Evolutionary conservation across 1,140 invertebrate genomes (phyloP).

Genomic region (Camponotus floridanus): DNA sequence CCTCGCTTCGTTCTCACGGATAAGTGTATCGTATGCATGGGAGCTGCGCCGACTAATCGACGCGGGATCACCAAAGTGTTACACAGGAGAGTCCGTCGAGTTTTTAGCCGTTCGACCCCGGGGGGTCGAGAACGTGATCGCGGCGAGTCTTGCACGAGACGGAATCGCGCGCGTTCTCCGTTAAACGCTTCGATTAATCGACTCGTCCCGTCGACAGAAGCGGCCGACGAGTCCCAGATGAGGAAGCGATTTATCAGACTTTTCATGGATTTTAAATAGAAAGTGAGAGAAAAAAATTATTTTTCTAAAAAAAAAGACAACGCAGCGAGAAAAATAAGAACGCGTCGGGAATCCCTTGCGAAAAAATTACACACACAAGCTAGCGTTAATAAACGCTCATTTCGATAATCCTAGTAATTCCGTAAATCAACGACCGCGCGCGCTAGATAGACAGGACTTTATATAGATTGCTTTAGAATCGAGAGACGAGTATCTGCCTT

Average conservation of each 20-base stretch:
- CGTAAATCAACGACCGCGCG: background rate
- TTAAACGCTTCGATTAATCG: conserved; percentile 40
- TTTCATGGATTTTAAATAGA: background rate
- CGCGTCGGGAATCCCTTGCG: background rate
- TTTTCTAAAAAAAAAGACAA: background rate
- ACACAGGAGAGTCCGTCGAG: conserved; percentile 13
- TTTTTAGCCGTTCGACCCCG: conserved; percentile 24
- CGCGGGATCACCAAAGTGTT: conserved; percentile 38
- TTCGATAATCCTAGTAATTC: conserved; percentile 8
- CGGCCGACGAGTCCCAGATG: background rate
- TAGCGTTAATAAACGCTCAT: background rate
- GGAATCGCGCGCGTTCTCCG: conserved; percentile 29
- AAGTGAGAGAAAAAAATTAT: background rate
- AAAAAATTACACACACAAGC: too few species aligned
- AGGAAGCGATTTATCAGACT: background rate
- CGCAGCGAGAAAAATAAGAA: background rate
- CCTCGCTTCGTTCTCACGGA: background rate
- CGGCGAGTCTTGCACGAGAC: background rate
- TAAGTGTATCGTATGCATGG: background rate
- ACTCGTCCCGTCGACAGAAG: background rate
- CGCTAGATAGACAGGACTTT: background rate
- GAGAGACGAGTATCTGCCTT: background rate
- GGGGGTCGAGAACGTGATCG: conserved; percentile 41
- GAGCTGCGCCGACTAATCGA: conserved; percentile 5
- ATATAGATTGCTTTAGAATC: background rate